A percentile compares a stretch with the other conserved stretches of the same genome.
These are phyloP conservation scores for Spongilla lacustris DNA, from an alignment of 37 sponge, comb jelly and placozoan genomes.

Conservation along the genomic window DNA sequence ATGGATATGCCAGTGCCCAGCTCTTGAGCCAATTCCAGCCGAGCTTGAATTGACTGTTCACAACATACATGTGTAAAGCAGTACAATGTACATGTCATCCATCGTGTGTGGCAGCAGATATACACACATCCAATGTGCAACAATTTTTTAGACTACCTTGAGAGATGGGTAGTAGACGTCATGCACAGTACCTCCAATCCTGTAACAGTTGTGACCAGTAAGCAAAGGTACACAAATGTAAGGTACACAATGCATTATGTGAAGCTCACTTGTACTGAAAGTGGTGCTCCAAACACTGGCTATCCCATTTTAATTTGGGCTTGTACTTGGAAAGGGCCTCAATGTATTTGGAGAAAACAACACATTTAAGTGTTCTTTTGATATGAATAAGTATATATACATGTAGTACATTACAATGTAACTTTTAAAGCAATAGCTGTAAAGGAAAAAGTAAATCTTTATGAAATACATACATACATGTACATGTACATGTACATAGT, in stretches of 20 bases:
- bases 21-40: conserved; percentile 85
- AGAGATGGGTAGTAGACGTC: background rate
- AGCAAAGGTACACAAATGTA: background rate
- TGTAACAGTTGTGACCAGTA: background rate
- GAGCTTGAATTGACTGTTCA: conserved; percentile 80
- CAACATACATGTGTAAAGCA: too few relatives aligned
- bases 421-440: too few relatives aligned
- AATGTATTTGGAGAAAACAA: conserved; percentile 67
- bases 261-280: conserved; percentile 82
- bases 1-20: conserved; percentile 92
- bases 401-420: background rate
- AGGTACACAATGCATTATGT: background rate
- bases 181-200: background rate
- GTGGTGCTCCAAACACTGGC: conserved; percentile 81
- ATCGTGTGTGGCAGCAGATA: too few relatives aligned
- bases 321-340: conserved; percentile 81
- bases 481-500: too few relatives aligned
- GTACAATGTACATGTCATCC: too few relatives aligned
- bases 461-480: too few relatives aligned
- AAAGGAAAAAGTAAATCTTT: too few relatives aligned
- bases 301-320: conserved; percentile 93
- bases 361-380: too few relatives aligned
- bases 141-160: background rate
- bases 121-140: too few relatives aligned
- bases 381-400: background rate